phyloP scores from a whole-genome alignment of 2,797 vertebrate species.

The Gymnopithys bicolor region DNA sequence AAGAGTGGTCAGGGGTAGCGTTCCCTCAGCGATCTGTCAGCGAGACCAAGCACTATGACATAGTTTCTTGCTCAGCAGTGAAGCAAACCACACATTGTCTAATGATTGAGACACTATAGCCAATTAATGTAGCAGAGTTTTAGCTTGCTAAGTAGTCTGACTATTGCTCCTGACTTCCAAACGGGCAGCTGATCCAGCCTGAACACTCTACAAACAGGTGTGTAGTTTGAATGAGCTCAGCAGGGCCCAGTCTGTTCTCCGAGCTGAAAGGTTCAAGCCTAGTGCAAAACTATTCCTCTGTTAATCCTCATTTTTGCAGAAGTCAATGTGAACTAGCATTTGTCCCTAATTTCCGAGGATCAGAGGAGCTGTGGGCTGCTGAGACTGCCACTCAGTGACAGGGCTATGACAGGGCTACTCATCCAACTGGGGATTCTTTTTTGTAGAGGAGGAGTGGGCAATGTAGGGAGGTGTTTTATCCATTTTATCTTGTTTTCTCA shows the following conservation, averaged over 20 bases:
- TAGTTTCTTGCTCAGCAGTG: neutral
- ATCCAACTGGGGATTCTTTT: neutral
- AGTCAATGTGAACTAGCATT: neutral
- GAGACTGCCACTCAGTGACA: neutral
- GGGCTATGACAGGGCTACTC: neutral
- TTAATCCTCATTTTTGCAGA: neutral
- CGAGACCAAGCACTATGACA: neutral
- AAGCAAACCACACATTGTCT: neutral
- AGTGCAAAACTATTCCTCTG: neutral
- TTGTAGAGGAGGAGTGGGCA: rapidly evolving
- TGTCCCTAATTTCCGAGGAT: neutral
- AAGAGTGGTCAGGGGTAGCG: neutral
- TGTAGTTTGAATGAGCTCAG: neutral
- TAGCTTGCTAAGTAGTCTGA: neutral
- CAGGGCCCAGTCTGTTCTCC: neutral
- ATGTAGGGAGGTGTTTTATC: neutral
- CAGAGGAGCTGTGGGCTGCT: neutral
- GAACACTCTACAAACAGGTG: neutral
- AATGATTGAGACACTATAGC: neutral
- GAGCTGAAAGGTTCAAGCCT: neutral
- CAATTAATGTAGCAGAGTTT: neutral
- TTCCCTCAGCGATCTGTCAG: neutral
- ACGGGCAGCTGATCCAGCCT: neutral
- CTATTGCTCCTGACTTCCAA: neutral
- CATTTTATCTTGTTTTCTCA: neutral